Conservation (phyloP, 2,888 invertebrate species). For the Melikaiella ostensackeni region DNA sequence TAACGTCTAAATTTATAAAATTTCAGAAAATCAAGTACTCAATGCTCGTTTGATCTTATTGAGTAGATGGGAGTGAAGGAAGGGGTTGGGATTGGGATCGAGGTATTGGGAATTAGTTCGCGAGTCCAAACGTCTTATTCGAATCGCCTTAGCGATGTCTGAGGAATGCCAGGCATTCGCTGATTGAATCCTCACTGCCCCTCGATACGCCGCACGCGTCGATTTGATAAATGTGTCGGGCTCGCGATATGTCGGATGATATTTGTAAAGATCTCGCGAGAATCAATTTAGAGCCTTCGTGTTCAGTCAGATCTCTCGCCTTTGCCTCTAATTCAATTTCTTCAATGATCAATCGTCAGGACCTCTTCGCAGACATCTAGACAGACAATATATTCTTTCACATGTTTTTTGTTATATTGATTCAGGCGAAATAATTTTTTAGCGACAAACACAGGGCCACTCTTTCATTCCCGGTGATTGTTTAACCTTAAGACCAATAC, state of each 20-base stretch:
- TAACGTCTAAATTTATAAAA: too few species aligned
- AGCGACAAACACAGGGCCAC: not conserved
- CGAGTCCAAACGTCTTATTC: slow-evolving; percentile 68
- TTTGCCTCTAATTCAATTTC: slow-evolving; percentile 67
- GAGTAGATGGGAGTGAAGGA: not conserved
- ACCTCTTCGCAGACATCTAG: slow-evolving; percentile 25
- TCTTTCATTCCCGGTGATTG: too few species aligned
- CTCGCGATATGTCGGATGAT: slow-evolving; percentile 72
- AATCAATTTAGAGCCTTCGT: slow-evolving; percentile 44
- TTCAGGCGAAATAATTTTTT: not conserved
- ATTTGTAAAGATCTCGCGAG: slow-evolving; percentile 68
- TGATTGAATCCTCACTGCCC: slow-evolving; percentile 72
- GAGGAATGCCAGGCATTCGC: slow-evolving; percentile 73
- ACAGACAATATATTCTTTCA: not conserved
- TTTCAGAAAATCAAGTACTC: not conserved
- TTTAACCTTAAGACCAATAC: too few species aligned
- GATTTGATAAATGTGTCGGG: slow-evolving; percentile 74
- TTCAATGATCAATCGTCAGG: slow-evolving; percentile 44
- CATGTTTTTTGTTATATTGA: not conserved
- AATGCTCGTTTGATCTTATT: not conserved
- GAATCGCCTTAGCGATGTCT: slow-evolving; percentile 68
- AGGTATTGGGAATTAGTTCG: slow-evolving; percentile 63
- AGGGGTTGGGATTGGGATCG: not conserved
- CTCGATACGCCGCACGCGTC: slow-evolving; percentile 49
- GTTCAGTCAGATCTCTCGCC: slow-evolving; percentile 57